These are phyloP conservation scores for Heterodera filipjevi DNA, from an alignment of 2,888 invertebrate genomes.

Conservation along the genomic window DNA sequence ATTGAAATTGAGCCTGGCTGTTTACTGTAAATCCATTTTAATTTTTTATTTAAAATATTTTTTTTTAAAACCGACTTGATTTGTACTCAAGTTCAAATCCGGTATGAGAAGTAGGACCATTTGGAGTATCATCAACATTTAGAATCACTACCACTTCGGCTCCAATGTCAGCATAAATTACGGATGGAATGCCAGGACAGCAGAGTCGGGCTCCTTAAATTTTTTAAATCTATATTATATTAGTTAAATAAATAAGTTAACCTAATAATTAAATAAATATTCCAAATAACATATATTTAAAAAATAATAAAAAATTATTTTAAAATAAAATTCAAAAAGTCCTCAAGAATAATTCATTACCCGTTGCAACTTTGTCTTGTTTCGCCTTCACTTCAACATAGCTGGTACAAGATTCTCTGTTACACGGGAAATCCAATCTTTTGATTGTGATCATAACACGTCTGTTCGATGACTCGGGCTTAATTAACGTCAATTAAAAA, in stretches of 20 bases:
- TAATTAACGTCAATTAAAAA: not conserved
- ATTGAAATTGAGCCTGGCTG: not conserved
- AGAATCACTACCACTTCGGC: conserved; percentile 54
- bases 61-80: not conserved
- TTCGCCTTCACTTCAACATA: conserved; percentile 61
- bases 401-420: conserved; percentile 51
- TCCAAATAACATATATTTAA: too few relatives aligned
- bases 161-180: conserved; percentile 50
- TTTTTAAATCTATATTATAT: too few relatives aligned
- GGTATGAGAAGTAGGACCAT: too few relatives aligned
- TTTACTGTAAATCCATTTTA: not conserved
- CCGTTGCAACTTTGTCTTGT: conserved; percentile 43
- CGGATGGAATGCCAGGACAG: conserved; percentile 50
- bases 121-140: conserved; percentile 41
- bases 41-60: not conserved
- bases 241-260: too few relatives aligned
- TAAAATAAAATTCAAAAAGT: too few relatives aligned
- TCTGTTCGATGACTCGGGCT: conserved; percentile 36
- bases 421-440: conserved; percentile 55
- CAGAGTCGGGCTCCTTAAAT: conserved; percentile 56
- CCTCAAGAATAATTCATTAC: not conserved
- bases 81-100: conserved; percentile 52
- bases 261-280: too few relatives aligned
- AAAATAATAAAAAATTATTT: not conserved
- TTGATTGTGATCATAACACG: conserved; percentile 53